phyloP scores from a whole-genome alignment of 1,140 invertebrate genomes.

The Centruroides vittatus region DNA sequence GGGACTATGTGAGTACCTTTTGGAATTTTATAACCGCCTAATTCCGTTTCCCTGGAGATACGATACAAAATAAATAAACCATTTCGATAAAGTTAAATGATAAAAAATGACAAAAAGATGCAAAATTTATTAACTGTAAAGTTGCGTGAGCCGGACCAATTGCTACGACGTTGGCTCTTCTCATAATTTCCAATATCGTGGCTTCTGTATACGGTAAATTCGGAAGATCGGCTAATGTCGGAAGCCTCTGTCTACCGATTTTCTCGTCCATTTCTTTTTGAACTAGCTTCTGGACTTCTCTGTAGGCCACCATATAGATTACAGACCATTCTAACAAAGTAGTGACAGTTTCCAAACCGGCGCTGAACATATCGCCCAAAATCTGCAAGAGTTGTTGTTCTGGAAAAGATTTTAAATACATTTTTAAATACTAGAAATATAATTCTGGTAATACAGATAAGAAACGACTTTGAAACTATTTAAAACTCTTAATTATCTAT shows the following conservation, averaged over 20 bases:
- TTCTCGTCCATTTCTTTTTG: conserved; percentile 80
- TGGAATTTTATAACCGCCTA: conserved; percentile 71
- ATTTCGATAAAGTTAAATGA: not conserved
- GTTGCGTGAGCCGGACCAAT: conserved; percentile 74
- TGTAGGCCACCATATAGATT: conserved; percentile 72
- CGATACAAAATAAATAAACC: conserved; percentile 14
- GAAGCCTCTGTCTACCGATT: conserved; percentile 60
- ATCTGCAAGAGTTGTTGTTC: conserved; percentile 82
- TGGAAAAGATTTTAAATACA: conserved; percentile 24
- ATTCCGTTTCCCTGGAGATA: conserved; percentile 51
- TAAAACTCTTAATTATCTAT: too few relatives aligned
- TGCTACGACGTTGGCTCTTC: conserved; percentile 68
- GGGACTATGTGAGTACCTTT: conserved; percentile 67
- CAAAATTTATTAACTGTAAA: conserved; percentile 23
- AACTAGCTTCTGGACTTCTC: conserved; percentile 60
- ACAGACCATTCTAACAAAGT: conserved; percentile 78
- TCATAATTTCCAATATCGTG: conserved; percentile 70
- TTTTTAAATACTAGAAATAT: too few relatives aligned
- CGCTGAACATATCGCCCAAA: conserved; percentile 77
- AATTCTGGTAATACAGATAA: too few relatives aligned
- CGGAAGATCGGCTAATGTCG: conserved; percentile 60
- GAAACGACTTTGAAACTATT: too few relatives aligned
- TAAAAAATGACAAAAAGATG: not conserved
- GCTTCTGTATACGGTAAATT: conserved; percentile 73
- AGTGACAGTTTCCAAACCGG: conserved; percentile 88